A percentile compares a stretch with the other conserved stretches of the same genome.
phyloP scores from a whole-genome alignment of 2,888 invertebrate species.

The Napeogenes sylphis region DNA sequence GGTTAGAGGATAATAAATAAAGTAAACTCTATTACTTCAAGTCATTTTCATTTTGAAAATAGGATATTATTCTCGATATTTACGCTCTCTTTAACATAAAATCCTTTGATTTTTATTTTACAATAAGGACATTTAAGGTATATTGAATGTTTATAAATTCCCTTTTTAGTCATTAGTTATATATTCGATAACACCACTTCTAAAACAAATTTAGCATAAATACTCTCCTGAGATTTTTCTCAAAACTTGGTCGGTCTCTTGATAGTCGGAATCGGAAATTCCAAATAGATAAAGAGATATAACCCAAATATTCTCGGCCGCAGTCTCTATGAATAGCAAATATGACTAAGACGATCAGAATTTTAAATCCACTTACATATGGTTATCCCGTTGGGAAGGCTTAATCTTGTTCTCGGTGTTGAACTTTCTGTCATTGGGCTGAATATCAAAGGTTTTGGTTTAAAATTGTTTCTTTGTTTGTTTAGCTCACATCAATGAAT shows the following conservation, averaged over 20 bases:
- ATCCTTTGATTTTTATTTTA: too few relatives aligned
- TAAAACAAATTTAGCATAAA: not conserved
- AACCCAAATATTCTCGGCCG: conserved; percentile 12
- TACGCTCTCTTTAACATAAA: too few relatives aligned
- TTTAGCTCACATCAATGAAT: too few relatives aligned
- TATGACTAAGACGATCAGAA: conserved; percentile 30
- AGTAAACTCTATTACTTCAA: conserved; percentile 8
- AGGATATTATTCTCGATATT: not conserved
- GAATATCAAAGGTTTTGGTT: not conserved
- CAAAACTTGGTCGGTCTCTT: not conserved
- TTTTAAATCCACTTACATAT: conserved; percentile 31
- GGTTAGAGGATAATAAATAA: conserved; percentile 11
- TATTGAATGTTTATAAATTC: too few relatives aligned
- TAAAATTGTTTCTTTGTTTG: not conserved
- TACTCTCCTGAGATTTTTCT: not conserved
- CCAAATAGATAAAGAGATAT: conserved; percentile 1
- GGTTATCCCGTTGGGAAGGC: conserved; percentile 23
- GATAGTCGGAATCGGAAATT: not conserved
- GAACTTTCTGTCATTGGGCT: conserved; percentile 1
- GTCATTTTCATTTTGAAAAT: conserved; percentile 2
- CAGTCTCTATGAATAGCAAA: conserved; percentile 36
- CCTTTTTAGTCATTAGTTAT: too few relatives aligned
- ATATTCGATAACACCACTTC: not conserved
- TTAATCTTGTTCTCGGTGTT: conserved; percentile 15
- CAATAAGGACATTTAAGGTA: too few relatives aligned